Base-by-base conservation (phyloP, 2,797 vertebrate genomes). In the Brachyrhaphis roseni region DNA sequence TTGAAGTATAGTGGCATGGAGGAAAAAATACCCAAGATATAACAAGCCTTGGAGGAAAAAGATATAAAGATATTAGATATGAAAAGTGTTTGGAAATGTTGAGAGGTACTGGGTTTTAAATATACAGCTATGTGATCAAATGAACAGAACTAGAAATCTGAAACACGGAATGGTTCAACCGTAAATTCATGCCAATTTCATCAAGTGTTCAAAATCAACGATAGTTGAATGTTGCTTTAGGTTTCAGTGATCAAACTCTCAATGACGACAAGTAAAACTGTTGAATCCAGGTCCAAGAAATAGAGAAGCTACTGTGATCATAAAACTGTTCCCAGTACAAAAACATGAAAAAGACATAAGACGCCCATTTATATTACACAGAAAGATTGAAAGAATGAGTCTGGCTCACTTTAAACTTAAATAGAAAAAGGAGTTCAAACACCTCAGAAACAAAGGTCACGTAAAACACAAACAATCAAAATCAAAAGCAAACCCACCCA, bases 371-470 rank as follows among this genome's bases (percentile, higher is more conserved):
- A 66, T 64, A 74, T 73, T 74, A 79, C 41, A 75, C 77, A 74
- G 75, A 39, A 47, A 57, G 75, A 80, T 53, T 64, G 76, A 78
- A 26, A 11, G 59, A 77, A 34, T 6, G 13, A 78, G 78, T 71
- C 18, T 31, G 75, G 51, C 66, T 43, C 34, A 49, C 31, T 78
- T 87, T 72, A 84, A 57, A 80, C 68, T 45, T 82, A 88, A 85
- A 81, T 15, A 23, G 57, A 84, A 71, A 8, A 2, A 20, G 55
- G 49, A 79, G 84, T 87, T 92, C 87, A 90, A 89, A 87, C 68
- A 62, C 62, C 46, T 83, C n/a, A 49, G 51, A 78, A 81, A 80
- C 71, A 91, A 93, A 92, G 90, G 90, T 87, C 89, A 88, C 57
- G 18, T 68, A 12, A 46, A 57, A 39, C 83, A 91, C 55, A 41